phyloP scores from a whole-genome alignment of 1,140 invertebrate genomes.

The Steinernema khuongi region DNA sequence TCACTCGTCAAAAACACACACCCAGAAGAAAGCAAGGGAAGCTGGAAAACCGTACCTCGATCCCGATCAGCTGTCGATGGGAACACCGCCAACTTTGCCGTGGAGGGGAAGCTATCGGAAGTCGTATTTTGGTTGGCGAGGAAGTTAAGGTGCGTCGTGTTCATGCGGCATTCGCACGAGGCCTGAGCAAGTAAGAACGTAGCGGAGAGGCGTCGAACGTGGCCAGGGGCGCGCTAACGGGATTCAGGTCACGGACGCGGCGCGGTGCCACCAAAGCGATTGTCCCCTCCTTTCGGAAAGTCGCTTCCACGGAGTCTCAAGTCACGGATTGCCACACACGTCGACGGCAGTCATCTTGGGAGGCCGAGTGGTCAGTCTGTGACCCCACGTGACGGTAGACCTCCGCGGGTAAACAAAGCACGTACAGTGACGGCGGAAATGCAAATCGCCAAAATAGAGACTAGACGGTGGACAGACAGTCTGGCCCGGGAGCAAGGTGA shows the following conservation, averaged over 20 bases:
- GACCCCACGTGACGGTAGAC: constrained; percentile 1
- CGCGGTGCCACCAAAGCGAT: too few species aligned
- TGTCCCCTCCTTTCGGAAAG: too few species aligned
- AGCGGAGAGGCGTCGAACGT: neutral
- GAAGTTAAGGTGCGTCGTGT: constrained; percentile 16
- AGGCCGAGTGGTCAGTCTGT: constrained; percentile 3
- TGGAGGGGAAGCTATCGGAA: neutral
- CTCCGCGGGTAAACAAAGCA: neutral
- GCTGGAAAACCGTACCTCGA: neutral
- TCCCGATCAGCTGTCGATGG: constrained; percentile 16
- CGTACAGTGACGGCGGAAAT: neutral
- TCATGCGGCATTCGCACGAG: constrained; percentile 16
- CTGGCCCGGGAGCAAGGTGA: neutral
- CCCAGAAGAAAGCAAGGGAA: neutral
- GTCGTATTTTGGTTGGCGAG: neutral
- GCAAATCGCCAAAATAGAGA: neutral
- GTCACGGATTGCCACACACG: neutral
- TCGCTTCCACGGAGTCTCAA: neutral
- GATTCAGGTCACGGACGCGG: neutral
- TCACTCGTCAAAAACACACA: neutral
- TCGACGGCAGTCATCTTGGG: constrained; percentile 5
- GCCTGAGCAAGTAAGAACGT: neutral
- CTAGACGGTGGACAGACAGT: neutral
- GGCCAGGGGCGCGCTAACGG: neutral
- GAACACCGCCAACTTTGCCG: constrained; percentile 12